Evolutionary conservation across 2,113 vertebrate species (phyloP), one percentile per base, ranked within the genome.

Genomic region (Cepphus grylle): DNA sequence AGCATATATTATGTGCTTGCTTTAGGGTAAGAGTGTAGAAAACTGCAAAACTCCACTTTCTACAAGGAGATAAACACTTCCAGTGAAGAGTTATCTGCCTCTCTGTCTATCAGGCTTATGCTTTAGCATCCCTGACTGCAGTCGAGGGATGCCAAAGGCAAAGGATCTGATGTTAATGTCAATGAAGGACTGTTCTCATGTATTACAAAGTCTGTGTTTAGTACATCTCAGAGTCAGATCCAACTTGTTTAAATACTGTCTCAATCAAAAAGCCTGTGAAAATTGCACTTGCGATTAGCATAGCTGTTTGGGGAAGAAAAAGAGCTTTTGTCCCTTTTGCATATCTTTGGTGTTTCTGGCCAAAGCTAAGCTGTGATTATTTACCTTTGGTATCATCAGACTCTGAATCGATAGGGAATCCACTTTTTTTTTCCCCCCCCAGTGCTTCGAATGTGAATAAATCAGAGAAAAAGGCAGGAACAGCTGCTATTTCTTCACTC

Each of bases 401-500:
- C 38, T 80, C 58, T 55, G 70, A 93, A 71, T 27, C 11, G 3
- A 47, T 27, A 88, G 55, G 42, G 72, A 94, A 95, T 52, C 30
- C 11, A 62, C 40, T 58, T 56, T 26, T 72, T 53, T 26, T 72
- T 49, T 2, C 0, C 50, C 25, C 12, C 23, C 50, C 12, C 49
- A 34, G 52, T 1, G 0, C 36, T 91, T 77, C 8, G 12, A 78
- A 55, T 66, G 18, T n/a, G 76, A 85, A 69, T 73, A 85, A 81
- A 79, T 90, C 77, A 88, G 38, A 91, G 88, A 90, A 94, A 71
- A 29, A 91, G 38, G 73, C 42, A 88, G 21, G 59, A 96, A 80
- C 72, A 80, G 61, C 80, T 96, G 85, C 61, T 94, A 50, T 96
- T 95, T 91, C 86, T 93, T 86, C 71, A 40, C 71, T 94, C 84